These are phyloP conservation scores for Zaprionus kolodkinae DNA, from an alignment of 1,140 invertebrate species.

Conservation along the genomic window DNA sequence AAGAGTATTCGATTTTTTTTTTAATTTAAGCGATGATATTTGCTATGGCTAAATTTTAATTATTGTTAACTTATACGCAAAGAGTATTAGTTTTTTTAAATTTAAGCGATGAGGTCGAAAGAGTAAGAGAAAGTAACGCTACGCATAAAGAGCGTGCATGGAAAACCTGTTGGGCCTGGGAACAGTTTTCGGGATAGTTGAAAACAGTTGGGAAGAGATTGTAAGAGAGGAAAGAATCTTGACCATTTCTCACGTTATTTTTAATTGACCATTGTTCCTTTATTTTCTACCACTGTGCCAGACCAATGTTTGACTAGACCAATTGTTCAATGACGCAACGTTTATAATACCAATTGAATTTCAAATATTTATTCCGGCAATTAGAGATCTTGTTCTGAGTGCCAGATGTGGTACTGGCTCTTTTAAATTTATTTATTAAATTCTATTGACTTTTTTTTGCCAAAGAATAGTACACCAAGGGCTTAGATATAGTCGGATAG, in stretches of 20 bases:
- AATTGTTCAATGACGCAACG: not conserved
- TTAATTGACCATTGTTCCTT: not conserved
- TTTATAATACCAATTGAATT: not conserved
- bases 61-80: not conserved
- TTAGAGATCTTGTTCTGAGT: not conserved
- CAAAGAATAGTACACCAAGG: not conserved
- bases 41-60: too few relatives aligned
- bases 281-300: not conserved
- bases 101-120: not conserved
- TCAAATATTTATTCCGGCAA: not conserved
- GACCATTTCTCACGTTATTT: not conserved
- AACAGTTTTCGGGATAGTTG: conserved; percentile 5
- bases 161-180: conserved; percentile 27
- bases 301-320: not conserved
- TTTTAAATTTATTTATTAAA: not conserved
- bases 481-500: not conserved
- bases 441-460: not conserved
- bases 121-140: conserved; percentile 3
- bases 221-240: not conserved
- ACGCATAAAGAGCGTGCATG: conserved; percentile 17
- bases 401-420: not conserved
- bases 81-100: not conserved
- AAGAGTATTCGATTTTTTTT: not conserved
- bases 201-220: conserved; percentile 19
- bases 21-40: not conserved